These are phyloP conservation scores for Odobenus rosmarus DNA, from an alignment of 2,113 vertebrate genomes.

Conservation along the genomic window DNA sequence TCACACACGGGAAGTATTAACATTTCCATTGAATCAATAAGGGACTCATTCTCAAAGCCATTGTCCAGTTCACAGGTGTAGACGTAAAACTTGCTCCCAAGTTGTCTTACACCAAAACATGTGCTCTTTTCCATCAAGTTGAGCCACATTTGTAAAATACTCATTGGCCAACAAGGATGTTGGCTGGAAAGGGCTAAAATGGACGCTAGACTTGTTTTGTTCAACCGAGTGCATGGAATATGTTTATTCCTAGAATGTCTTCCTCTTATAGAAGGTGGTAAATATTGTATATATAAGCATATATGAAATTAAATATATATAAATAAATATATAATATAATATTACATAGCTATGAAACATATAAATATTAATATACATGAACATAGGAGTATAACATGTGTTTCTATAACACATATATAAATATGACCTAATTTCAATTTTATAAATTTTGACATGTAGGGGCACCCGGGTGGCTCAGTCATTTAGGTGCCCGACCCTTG, in stretches of 20 bases:
- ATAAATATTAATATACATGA: not conserved
- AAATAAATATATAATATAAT: not conserved
- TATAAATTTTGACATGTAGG: not conserved
- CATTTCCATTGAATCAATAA: not conserved
- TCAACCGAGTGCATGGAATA: not conserved
- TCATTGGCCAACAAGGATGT: not conserved
- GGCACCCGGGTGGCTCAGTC: too few relatives aligned
- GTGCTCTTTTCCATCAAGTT: not conserved
- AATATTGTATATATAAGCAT: not conserved
- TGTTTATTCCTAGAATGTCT: not conserved
- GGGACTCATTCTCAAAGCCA: not conserved
- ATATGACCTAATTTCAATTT: not conserved
- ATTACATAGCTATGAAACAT: not conserved
- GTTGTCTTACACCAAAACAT: not conserved
- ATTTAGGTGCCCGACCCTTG: not conserved
- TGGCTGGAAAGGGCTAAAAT: not conserved
- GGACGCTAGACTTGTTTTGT: not conserved
- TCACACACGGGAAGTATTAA: too few relatives aligned
- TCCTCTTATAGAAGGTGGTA: not conserved
- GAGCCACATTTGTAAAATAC: not conserved
- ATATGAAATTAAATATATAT: not conserved
- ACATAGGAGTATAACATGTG: not conserved
- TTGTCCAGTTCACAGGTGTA: not conserved
- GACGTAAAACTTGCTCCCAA: not conserved
- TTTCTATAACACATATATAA: not conserved